Evolutionary conservation across 2,797 vertebrate species (phyloP).

Genomic region (Premnoplex brunnescens): DNA sequence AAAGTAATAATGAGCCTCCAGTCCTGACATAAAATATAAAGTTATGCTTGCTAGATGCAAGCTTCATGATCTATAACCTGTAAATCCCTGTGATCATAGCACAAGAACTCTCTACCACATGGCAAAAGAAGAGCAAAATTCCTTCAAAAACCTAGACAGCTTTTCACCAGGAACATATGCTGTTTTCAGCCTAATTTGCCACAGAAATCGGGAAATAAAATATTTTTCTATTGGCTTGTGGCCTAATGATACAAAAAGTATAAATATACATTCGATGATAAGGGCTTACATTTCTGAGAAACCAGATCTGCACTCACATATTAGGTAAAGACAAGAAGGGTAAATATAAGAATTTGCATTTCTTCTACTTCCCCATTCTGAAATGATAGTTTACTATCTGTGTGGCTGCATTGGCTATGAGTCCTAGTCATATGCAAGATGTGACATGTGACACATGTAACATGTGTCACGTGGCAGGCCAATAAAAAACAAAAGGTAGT

Average conservation of each 20-base stretch:
- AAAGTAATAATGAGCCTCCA: conserved; percentile 77
- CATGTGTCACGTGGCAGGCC: background rate
- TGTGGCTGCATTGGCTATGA: background rate
- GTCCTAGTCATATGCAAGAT: background rate
- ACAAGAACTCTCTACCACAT: background rate
- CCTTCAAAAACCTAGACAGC: background rate
- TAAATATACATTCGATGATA: background rate
- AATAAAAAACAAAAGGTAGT: background rate
- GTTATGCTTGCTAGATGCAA: conserved; percentile 70
- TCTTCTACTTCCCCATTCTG: background rate
- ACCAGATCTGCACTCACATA: background rate
- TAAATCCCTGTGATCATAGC: conserved; percentile 46
- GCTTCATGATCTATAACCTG: conserved; percentile 70
- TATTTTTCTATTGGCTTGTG: background rate
- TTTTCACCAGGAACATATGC: background rate
- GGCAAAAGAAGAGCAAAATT: conserved; percentile 34
- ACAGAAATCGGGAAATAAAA: background rate
- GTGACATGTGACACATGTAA: no score
- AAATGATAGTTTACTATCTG: background rate
- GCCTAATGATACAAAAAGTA: background rate
- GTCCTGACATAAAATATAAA: conserved; percentile 81
- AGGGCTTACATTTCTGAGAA: background rate
- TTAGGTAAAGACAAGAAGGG: background rate
- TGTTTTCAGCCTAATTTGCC: background rate
- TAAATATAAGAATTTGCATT: background rate